Evolutionary conservation across 2,888 invertebrate genomes (phyloP), one percentile per base, ranked within the genome.

Genomic region (Balanococcus diminutus): DNA sequence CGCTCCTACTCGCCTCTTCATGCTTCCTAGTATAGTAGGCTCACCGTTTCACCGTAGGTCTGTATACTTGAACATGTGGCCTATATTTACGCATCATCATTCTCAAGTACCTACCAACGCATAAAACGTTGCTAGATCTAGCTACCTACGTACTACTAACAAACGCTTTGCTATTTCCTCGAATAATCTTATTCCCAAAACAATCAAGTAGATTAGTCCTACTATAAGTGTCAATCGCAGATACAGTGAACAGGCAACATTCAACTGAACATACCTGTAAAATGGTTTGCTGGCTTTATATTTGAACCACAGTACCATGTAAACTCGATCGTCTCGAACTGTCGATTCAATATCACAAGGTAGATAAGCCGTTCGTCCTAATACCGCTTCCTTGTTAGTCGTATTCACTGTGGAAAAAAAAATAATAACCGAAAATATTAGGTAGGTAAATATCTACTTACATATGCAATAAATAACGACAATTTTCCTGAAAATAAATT

Each of bases 281-380:
- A 87, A 84, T 19, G 87, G 87, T 79, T 87, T 87, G 22, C 87
- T 87, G 6, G 72, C 19, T 28, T 85, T 87, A 25, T 87, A 86
- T 28, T 87, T 87, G 61, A 87, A 87, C 87, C 87, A 87, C 75
- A 87, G n/a, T 0, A 87, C 87, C 87, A 87, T 87, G 22, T 87
- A 87, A 11, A 87, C 87, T 61, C 87, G 82, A 25, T 87, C 87
- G 28, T 87, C 87, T 22, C 79, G 46, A 16, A 72, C 81, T n/a
- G 61, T 25, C 11, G 79, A 79, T 79, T 81, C 85, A 11, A 87
- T 87, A 81, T 87, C 87, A 46, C 87, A 87, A 19, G 87, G 87
- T 2, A 87, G 36, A 61, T 67, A 82, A 67, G 87, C 84, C 5
- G 86, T 51, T 11, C 87, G 36, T 22, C 87, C 87, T 8, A 87